These are phyloP conservation scores for Ceratina japonica DNA, from an alignment of 1,140 invertebrate species.

Conservation along the genomic window DNA sequence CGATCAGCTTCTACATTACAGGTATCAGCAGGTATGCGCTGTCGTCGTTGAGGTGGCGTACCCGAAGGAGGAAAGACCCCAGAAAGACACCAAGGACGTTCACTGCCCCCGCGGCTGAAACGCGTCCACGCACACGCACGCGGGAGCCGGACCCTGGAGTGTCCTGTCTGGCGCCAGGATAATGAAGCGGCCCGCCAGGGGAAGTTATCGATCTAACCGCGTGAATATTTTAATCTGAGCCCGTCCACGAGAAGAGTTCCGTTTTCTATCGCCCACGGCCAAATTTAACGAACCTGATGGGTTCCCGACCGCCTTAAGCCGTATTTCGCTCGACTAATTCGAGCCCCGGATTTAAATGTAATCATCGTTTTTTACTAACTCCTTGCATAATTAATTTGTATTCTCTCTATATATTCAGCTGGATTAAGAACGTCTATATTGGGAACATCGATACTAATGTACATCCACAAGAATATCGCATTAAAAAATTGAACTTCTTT, in stretches of 20 bases:
- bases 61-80: constrained; percentile 45
- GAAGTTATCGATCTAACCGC: constrained; percentile 40
- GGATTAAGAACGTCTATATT: too few species aligned
- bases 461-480: too few species aligned
- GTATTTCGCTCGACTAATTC: too few species aligned
- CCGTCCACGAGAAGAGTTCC: not conserved
- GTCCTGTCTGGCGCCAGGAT: constrained; percentile 60
- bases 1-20: not conserved
- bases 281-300: constrained; percentile 2
- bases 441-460: too few species aligned
- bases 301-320: constrained; percentile 21
- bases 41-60: constrained; percentile 12
- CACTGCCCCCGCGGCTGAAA: constrained; percentile 59
- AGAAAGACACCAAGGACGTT: constrained; percentile 65
- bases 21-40: constrained; percentile 21
- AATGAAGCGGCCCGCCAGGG: constrained; percentile 39
- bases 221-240: constrained; percentile 23
- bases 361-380: too few species aligned
- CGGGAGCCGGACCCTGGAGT: constrained; percentile 3
- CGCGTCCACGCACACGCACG: constrained; percentile 17
- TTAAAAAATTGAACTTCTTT: too few species aligned
- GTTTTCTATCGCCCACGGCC: constrained; percentile 20
- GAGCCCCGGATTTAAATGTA: too few species aligned
- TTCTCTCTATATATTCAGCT: too few species aligned
- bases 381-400: too few species aligned